A percentile compares a stretch with the other conserved stretches of the same genome.
Conservation (phyloP, 2,888 invertebrate species). For the Liopterus haemorrhoidalis region DNA sequence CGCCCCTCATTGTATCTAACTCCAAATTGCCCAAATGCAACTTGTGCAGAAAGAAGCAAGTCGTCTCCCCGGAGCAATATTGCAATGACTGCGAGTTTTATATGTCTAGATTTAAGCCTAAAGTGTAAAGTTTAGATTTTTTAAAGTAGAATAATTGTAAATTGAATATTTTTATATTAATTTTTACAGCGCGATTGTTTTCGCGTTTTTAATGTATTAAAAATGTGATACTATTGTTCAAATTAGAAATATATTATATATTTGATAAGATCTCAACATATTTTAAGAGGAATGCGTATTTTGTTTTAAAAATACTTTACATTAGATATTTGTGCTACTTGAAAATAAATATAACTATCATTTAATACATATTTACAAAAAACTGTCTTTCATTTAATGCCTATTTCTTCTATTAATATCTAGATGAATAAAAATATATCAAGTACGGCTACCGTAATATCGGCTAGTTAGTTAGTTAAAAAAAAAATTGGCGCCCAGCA, state of each 20-base stretch:
- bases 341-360: too few relatives aligned
- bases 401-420: too few relatives aligned
- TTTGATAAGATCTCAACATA: conserved; percentile 17
- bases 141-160: conserved; percentile 9
- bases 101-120: conserved; percentile 74
- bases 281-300: conserved; percentile 14
- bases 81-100: conserved; percentile 91
- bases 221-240: conserved; percentile 23
- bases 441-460: too few relatives aligned
- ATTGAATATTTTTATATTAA: conserved; percentile 21
- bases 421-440: too few relatives aligned
- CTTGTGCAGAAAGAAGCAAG: conserved; percentile 79
- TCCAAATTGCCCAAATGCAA: conserved; percentile 60
- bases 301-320: conserved; percentile 21
- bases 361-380: too few relatives aligned
- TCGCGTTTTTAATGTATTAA: conserved; percentile 19
- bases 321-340: too few relatives aligned
- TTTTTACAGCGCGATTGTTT: conserved; percentile 32
- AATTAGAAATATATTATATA: conserved; percentile 17
- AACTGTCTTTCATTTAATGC: too few relatives aligned
- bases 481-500: too few relatives aligned
- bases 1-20: conserved; percentile 44
- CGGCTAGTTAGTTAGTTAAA: too few relatives aligned
- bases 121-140: conserved; percentile 12
- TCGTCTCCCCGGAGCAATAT: conserved; percentile 71